phyloP scores from a whole-genome alignment of 2,113 vertebrate genomes.

The Oreochromis aureus region DNA sequence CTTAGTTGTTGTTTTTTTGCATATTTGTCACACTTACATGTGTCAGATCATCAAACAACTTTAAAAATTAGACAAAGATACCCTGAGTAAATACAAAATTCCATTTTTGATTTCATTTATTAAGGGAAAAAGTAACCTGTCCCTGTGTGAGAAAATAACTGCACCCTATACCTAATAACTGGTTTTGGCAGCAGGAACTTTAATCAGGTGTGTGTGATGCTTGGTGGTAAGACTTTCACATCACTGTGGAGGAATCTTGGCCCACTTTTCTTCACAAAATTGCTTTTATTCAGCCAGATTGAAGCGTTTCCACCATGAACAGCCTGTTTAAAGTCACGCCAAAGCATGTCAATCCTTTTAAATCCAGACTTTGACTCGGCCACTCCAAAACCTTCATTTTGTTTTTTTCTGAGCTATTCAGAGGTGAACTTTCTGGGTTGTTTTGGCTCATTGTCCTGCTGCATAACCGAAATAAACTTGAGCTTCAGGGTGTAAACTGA shows the following conservation, averaged over 20 bases:
- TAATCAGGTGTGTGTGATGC: not conserved
- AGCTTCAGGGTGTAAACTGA: not conserved
- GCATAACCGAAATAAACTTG: not conserved
- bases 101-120: not conserved
- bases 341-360: not conserved
- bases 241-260: not conserved
- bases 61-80: not conserved
- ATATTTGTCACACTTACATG: not conserved
- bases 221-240: not conserved
- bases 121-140: rapidly evolving
- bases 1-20: not conserved
- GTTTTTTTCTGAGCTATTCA: not conserved
- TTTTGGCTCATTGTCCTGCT: not conserved
- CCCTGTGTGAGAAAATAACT: not conserved
- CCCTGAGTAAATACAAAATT: not conserved
- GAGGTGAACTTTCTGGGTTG: not conserved
- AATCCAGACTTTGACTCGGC: not conserved
- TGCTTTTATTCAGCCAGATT: not conserved
- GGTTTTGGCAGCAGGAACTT: not conserved
- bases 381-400: not conserved
- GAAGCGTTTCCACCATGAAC: not conserved
- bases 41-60: not conserved
- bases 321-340: not conserved
- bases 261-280: not conserved
- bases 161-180: not conserved